Percentiles rank a stretch among this genome's conserved stretches.
These are phyloP conservation scores for Chorisops tibialis DNA, from an alignment of 2,888 invertebrate species.

Conservation along the genomic window DNA sequence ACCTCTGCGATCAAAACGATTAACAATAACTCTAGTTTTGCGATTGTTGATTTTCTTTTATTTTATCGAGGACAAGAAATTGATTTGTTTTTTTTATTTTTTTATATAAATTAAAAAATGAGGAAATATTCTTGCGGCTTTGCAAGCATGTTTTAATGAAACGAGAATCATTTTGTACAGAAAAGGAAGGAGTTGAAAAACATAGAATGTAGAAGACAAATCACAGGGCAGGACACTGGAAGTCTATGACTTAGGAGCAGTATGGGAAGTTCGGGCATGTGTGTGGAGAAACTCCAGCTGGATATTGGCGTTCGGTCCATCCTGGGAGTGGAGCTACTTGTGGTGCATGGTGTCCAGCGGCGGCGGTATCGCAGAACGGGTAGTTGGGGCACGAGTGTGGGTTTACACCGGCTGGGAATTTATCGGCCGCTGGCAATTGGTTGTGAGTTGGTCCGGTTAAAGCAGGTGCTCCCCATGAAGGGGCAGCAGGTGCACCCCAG, in stretches of 20 bases:
- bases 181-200: neutral
- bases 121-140: neutral
- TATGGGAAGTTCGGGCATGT: slow-evolving; percentile 54
- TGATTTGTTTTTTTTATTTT: too few relatives aligned
- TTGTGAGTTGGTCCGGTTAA: slow-evolving; percentile 37
- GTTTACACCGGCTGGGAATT: slow-evolving; percentile 53
- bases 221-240: neutral
- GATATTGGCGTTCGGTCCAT: slow-evolving; percentile 52
- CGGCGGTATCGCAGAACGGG: slow-evolving; percentile 53
- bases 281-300: slow-evolving; percentile 53
- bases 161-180: neutral
- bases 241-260: slow-evolving; percentile 43
- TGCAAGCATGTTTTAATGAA: neutral
- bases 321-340: slow-evolving; percentile 52
- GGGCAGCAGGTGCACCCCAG: slow-evolving; percentile 42
- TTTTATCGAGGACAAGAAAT: too few relatives aligned
- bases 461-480: slow-evolving; percentile 36
- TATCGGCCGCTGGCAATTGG: slow-evolving; percentile 45
- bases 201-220: neutral
- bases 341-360: slow-evolving; percentile 36
- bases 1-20: too few relatives aligned
- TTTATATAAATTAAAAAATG: slow-evolving; percentile 18
- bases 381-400: slow-evolving; percentile 56
- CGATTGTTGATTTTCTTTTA: too few relatives aligned
- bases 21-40: too few relatives aligned